These are phyloP conservation scores for Caenorhabditis sp. DNA, from an alignment of 2,888 invertebrate species.

Conservation along the genomic window DNA sequence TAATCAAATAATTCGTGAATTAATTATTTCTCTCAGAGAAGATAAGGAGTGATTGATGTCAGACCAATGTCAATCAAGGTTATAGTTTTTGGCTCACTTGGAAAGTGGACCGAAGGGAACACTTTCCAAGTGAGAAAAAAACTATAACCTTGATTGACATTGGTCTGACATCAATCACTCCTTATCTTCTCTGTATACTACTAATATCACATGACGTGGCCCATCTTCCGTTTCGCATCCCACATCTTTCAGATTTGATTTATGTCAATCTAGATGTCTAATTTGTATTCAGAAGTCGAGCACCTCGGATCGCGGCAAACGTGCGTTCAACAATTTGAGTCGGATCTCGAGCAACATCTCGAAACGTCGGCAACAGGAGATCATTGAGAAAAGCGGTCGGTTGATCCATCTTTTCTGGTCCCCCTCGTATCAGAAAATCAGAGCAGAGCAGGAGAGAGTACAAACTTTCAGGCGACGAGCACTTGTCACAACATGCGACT, in stretches of 20 bases:
- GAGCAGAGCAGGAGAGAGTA: not conserved
- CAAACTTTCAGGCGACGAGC: constrained; percentile 37
- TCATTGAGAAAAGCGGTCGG: constrained; percentile 38
- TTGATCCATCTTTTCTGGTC: not conserved
- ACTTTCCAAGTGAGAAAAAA: too few species aligned
- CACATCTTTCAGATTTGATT: not conserved
- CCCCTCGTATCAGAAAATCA: not conserved
- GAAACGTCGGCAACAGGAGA: constrained; percentile 49
- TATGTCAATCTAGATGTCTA: constrained; percentile 5
- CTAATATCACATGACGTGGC: constrained; percentile 33
- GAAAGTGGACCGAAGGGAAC: too few species aligned
- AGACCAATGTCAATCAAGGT: too few species aligned
- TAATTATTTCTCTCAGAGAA: too few species aligned
- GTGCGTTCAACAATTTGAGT: constrained; percentile 55
- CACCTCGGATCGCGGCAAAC: constrained; percentile 48
- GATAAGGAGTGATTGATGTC: too few species aligned
- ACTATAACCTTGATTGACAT: too few species aligned
- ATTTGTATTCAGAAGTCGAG: constrained; percentile 42
- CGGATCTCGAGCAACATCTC: constrained; percentile 55
- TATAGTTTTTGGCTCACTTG: too few species aligned
- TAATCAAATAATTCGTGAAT: too few species aligned
- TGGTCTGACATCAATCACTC: too few species aligned
- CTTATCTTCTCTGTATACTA: too few species aligned
- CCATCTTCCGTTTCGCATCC: not conserved
- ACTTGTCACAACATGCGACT: constrained; percentile 52